Base-by-base conservation (phyloP, 2,888 invertebrate species). In the Galerucella calmariensis region DNA sequence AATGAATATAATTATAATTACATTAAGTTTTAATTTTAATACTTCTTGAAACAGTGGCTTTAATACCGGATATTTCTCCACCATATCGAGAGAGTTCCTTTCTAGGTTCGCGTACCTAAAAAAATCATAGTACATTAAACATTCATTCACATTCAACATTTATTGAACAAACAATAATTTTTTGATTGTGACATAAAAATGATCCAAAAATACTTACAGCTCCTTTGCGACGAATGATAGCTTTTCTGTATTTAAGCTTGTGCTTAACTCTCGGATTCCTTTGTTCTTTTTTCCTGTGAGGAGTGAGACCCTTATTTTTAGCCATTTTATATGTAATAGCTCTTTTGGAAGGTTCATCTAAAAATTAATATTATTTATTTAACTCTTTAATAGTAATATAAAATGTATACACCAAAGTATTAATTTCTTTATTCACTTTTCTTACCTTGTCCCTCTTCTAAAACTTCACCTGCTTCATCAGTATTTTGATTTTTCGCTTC, bases 221-320 rank as follows among this genome's bases (percentile, higher is more conserved):
- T 84, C 98, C 98, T 89, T 95, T 97, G 87, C 98, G 93, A 73
- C 97, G 92, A 79, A 97, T 95, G 82, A 95, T 91, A 0, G 98
- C 98, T 87, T 97, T 97, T 77, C 94, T 92, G 88, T 93, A 99
- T 87, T 98, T 98, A 81, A 94, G 93, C 82, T 95, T 93, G 86
- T 98, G 95, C 87, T 97, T 98, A 6, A 99, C 97, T 83, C 99
- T 91, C 0, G 98, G 98, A 90, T 99, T 98, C 77, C 97, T 91
- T 81, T 93, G 92, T 84, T 97, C 97, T 87, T 97, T 98, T 88
- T 96, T 97, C 78, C 97, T 92, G 80, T 94, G 91, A 0, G 97
- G 96, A 53, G 94, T 97, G 20, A 98, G 90, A 16, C 98, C 98
- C 88, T 97, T 98, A 85, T 99, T 99, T 88, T 98, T 98, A 24